Evolutionary conservation across 2,113 vertebrate genomes (phyloP).

Genomic region (Macquaria australasica): DNA sequence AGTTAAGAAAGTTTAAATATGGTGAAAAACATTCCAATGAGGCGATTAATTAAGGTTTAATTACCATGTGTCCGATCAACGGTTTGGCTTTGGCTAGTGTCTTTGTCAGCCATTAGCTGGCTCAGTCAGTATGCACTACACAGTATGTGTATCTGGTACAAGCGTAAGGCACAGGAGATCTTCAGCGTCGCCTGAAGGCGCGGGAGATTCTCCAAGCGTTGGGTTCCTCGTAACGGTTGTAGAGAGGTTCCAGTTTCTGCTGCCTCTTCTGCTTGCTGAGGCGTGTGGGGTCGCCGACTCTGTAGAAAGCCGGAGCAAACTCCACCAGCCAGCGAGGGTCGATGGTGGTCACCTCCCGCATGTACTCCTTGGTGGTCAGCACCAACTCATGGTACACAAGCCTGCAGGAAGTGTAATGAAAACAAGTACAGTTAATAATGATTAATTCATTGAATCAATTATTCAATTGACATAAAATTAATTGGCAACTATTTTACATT

Average conservation of each 20-base stretch:
- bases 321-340: constrained; percentile 98
- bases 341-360: constrained; percentile 98
- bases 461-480: background rate
- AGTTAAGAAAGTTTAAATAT: background rate
- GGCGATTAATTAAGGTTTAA: background rate
- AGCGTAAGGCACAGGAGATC: constrained; percentile 87
- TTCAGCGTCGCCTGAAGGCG: constrained; percentile 90
- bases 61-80: background rate
- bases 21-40: background rate
- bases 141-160: background rate
- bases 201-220: constrained; percentile 98
- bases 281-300: constrained; percentile 94
- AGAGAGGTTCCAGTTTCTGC: constrained; percentile 94
- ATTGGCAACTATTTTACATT: background rate
- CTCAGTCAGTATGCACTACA: background rate
- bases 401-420: constrained; percentile 77
- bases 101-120: background rate
- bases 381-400: constrained; percentile 98
- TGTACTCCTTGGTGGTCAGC: constrained; percentile 98
- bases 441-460: background rate
- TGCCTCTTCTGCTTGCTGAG: constrained; percentile 99
- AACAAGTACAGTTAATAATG: background rate
- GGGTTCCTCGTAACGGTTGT: constrained; percentile 98
- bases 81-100: background rate
- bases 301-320: constrained; percentile 97